Conservation (phyloP, 2,888 invertebrate genomes). For the Mythimna ferrago region DNA sequence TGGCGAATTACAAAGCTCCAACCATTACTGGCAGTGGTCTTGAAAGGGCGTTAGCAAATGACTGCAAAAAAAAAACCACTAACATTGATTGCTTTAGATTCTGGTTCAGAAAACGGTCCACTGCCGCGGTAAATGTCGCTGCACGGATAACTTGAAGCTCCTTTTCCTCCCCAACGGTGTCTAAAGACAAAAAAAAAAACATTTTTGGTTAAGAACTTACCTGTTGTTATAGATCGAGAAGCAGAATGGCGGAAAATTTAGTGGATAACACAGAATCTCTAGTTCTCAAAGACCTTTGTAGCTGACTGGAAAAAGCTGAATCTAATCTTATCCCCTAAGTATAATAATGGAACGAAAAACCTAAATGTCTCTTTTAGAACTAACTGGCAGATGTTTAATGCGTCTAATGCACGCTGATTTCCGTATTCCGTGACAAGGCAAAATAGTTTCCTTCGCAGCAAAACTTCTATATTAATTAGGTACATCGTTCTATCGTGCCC, state of each 20-base stretch:
- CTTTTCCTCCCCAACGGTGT: conserved; percentile 96
- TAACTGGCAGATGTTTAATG: not conserved
- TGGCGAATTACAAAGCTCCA: not conserved
- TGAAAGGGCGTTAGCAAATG: not conserved
- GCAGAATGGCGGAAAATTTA: not conserved
- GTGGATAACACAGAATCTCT: not conserved
- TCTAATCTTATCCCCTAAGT: not conserved
- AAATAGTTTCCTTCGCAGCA: conserved; percentile 1
- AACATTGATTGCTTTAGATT: conserved; percentile 92
- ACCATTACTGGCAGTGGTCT: not conserved
- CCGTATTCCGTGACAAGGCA: conserved; percentile 33
- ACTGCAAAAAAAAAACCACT: conserved; percentile 59
- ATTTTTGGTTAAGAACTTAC: not conserved
- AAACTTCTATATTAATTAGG: conserved; percentile 25
- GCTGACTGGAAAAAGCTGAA: not conserved
- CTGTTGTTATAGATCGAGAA: not conserved
- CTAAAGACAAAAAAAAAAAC: conserved; percentile 70
- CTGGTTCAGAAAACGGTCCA: conserved; percentile 96
- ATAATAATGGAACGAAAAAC: conserved; percentile 4
- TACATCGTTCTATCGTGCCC: conserved; percentile 12
- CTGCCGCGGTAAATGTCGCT: conserved; percentile 95
- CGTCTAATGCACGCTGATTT: conserved; percentile 11
- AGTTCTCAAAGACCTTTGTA: not conserved
- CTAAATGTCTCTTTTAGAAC: not conserved
- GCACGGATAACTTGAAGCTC: conserved; percentile 95